These are phyloP conservation scores for Littorina saxatilis DNA, from an alignment of 1,140 invertebrate species.

Conservation along the genomic window DNA sequence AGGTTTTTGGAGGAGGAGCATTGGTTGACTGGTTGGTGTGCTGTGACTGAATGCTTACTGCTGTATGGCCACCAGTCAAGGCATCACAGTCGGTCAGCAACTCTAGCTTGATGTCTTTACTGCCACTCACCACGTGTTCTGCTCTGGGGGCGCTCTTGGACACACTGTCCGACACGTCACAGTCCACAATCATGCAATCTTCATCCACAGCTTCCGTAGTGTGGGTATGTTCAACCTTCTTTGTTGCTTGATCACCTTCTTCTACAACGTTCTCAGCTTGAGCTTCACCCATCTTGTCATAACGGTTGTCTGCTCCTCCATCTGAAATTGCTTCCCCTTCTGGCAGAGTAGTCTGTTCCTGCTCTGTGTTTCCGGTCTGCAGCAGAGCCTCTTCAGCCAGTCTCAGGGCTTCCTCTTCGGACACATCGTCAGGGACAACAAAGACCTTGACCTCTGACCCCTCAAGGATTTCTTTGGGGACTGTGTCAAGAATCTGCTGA, in stretches of 20 bases:
- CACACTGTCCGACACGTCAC: neutral
- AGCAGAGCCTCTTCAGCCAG: conserved; percentile 52
- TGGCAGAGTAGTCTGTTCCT: neutral
- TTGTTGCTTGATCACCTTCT: neutral
- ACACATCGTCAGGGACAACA: conserved; percentile 58
- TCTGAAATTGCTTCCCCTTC: neutral
- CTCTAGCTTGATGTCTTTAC: neutral
- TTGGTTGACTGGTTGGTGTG: too few relatives aligned
- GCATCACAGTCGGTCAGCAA: neutral
- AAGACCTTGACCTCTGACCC: conserved; percentile 57
- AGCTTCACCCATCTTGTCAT: neutral
- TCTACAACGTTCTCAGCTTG: neutral
- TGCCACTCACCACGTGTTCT: neutral
- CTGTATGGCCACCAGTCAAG: too few relatives aligned
- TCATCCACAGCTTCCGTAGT: neutral
- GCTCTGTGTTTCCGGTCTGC: neutral
- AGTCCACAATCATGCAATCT: neutral
- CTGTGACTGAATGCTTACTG: too few relatives aligned
- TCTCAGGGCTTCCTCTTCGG: conserved; percentile 62
- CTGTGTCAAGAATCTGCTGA: conserved; percentile 39
- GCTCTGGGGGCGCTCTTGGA: too few relatives aligned
- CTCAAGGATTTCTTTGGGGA: conserved; percentile 39
- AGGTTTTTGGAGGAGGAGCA: too few relatives aligned
- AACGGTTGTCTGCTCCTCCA: neutral
- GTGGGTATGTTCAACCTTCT: neutral